phyloP scores from a whole-genome alignment of 2,113 vertebrate genomes.

The Phoxinus phoxinus region DNA sequence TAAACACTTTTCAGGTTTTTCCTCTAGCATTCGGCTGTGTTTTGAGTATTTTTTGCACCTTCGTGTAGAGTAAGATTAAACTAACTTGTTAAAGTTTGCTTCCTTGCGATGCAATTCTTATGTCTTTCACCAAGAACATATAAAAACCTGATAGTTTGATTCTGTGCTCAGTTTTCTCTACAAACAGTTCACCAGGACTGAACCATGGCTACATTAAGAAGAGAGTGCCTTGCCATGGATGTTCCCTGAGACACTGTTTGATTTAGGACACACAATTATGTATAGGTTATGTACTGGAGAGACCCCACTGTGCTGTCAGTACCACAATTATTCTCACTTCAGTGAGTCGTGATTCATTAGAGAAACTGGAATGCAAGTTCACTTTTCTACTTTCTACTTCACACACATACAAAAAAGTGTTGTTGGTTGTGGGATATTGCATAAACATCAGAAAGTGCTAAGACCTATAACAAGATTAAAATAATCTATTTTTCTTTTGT shows the following conservation, averaged over 20 bases:
- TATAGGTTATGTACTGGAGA: slow-evolving; percentile 6
- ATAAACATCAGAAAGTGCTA: background rate
- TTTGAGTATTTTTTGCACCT: too few relatives aligned
- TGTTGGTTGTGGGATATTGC: background rate
- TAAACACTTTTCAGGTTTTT: background rate
- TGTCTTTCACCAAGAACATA: background rate
- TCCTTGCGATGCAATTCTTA: background rate
- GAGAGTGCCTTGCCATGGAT: background rate
- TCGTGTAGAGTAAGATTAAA: background rate
- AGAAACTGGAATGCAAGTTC: background rate
- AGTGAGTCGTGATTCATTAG: slow-evolving; percentile 30
- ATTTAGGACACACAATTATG: background rate
- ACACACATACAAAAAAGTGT: background rate
- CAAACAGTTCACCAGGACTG: background rate
- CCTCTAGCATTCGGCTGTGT: background rate
- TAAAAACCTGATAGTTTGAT: background rate
- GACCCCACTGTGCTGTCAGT: background rate
- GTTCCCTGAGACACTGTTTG: background rate
- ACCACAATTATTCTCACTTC: background rate
- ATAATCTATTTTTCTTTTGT: background rate
- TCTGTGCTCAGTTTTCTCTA: background rate
- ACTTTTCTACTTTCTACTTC: background rate
- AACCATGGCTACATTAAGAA: background rate
- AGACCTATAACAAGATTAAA: background rate
- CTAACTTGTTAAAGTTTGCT: background rate